A percentile compares a stretch with the other conserved stretches of the same genome.
phyloP scores from a whole-genome alignment of 2,888 invertebrate genomes.

The Tenthredo distinguenda region DNA sequence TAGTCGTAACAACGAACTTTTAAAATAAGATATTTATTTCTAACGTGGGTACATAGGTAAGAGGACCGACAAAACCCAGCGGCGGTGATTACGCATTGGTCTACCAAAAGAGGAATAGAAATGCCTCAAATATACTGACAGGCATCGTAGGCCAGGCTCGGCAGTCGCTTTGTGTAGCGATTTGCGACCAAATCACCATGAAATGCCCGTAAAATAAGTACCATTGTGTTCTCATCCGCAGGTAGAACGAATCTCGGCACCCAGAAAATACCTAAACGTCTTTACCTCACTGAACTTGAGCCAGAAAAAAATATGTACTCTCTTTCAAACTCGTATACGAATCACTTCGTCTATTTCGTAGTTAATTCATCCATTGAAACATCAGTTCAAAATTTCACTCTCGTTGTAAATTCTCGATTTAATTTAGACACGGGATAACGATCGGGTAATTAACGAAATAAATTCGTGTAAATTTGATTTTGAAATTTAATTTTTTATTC shows the following conservation, averaged over 20 bases:
- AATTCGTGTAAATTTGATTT: neutral
- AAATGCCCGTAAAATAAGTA: constrained; percentile 72
- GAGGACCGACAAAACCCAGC: constrained; percentile 52
- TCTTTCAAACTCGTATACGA: constrained; percentile 7
- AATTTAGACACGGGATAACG: too few relatives aligned
- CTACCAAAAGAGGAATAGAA: constrained; percentile 55
- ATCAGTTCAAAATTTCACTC: neutral
- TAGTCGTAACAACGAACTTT: constrained; percentile 28
- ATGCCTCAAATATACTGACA: constrained; percentile 59
- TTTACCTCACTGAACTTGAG: constrained; percentile 6
- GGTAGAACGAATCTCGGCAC: constrained; percentile 44
- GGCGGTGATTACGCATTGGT: constrained; percentile 68
- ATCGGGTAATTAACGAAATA: neutral
- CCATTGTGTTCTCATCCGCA: constrained; percentile 64
- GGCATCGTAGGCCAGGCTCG: constrained; percentile 59
- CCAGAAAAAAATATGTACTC: neutral
- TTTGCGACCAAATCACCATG: constrained; percentile 75
- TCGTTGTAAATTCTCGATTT: neutral
- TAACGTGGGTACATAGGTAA: neutral
- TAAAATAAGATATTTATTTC: constrained; percentile 29
- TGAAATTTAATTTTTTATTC: neutral
- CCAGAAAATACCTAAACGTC: constrained; percentile 32
- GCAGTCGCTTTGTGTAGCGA: constrained; percentile 71
- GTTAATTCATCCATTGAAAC: neutral
- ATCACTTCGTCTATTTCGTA: constrained; percentile 6